These are phyloP conservation scores for Haemorhous mexicanus DNA, from an alignment of 2,113 vertebrate genomes.

Conservation along the genomic window DNA sequence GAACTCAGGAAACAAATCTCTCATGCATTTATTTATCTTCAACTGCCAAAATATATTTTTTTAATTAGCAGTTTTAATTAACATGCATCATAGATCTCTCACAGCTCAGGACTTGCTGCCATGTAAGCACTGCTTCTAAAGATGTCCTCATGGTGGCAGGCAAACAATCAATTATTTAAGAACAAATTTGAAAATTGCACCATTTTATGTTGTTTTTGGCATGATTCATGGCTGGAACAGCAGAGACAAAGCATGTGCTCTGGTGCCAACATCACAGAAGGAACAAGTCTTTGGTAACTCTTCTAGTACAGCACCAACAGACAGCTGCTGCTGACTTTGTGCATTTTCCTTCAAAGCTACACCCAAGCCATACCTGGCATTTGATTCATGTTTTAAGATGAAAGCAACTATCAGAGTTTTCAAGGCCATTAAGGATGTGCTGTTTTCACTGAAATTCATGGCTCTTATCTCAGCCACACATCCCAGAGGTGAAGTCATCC, in stretches of 20 bases:
- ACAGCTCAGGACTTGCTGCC: not conserved
- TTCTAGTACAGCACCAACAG: not conserved
- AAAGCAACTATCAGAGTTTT: not conserved
- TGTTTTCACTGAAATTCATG: not conserved
- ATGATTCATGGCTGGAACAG: not conserved
- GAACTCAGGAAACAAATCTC: not conserved
- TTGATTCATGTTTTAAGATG: not conserved
- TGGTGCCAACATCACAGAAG: not conserved
- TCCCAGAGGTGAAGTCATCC: not conserved
- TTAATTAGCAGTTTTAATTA: slow-evolving; percentile 39
- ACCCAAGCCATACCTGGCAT: not conserved
- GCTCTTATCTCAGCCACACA: not conserved
- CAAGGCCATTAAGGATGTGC: not conserved
- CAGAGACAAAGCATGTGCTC: not conserved
- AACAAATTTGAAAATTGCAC: not conserved
- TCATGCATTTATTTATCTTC: slow-evolving; percentile 43
- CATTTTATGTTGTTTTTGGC: not conserved
- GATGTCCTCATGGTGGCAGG: slow-evolving; percentile 30
- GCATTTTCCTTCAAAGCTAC: not conserved
- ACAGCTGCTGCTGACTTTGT: not conserved
- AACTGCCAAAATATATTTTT: slow-evolving; percentile 15
- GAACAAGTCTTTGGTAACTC: not conserved
- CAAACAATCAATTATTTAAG: slow-evolving; percentile 24
- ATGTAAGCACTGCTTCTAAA: not conserved
- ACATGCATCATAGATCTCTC: not conserved